Percentiles rank a stretch among this genome's conserved stretches.
Conservation (phyloP, 2,113 vertebrate species). For the Rattus rattus region DNA sequence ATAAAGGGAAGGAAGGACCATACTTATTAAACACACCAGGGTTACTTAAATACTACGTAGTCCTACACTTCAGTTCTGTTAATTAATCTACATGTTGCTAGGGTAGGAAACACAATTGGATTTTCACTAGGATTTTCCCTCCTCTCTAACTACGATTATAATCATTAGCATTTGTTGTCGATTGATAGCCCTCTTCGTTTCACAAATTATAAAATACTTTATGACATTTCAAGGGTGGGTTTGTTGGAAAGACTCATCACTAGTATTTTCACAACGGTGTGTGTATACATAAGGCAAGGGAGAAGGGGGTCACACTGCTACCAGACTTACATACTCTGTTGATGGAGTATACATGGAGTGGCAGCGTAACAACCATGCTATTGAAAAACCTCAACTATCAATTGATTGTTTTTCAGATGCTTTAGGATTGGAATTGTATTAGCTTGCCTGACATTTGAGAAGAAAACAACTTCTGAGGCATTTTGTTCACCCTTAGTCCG, state of each 20-base stretch:
- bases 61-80: neutral
- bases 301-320: slow-evolving; percentile 36
- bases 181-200: slow-evolving; percentile 69
- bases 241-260: slow-evolving; percentile 45
- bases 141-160: slow-evolving; percentile 64
- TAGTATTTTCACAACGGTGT: slow-evolving; percentile 14
- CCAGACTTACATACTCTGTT: slow-evolving; percentile 57
- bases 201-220: slow-evolving; percentile 66
- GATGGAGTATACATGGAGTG: neutral
- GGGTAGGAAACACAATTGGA: neutral
- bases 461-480: slow-evolving; percentile 52
- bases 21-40: slow-evolving; percentile 28
- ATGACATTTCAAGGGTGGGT: slow-evolving; percentile 50
- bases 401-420: slow-evolving; percentile 63
- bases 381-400: slow-evolving; percentile 65
- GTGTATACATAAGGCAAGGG: neutral
- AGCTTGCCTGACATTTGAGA: slow-evolving; percentile 55
- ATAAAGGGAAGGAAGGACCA: neutral
- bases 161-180: slow-evolving; percentile 78
- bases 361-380: slow-evolving; percentile 67
- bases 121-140: slow-evolving; percentile 56
- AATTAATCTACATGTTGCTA: neutral
- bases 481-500: slow-evolving; percentile 62
- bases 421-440: slow-evolving; percentile 27
- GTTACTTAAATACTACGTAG: neutral